These are phyloP conservation scores for Harpalus rufipes DNA, from an alignment of 2,888 invertebrate genomes.

Conservation along the genomic window DNA sequence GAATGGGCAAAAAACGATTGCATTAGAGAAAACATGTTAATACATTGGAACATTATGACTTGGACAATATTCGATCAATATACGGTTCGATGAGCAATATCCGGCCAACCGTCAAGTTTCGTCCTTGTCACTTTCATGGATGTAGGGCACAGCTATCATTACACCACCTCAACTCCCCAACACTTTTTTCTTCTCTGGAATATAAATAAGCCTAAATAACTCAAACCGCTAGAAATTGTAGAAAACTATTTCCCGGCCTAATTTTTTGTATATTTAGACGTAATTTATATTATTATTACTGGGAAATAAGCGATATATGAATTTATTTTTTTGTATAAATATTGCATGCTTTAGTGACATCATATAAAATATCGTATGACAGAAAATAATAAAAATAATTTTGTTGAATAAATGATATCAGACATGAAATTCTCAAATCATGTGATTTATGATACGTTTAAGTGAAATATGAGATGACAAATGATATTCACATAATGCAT, in stretches of 20 bases:
- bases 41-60: constrained; percentile 50
- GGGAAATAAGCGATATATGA: neutral
- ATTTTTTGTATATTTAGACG: constrained; percentile 6
- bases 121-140: constrained; percentile 14
- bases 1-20: constrained; percentile 17
- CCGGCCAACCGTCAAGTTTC: constrained; percentile 36
- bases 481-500: constrained; percentile 52
- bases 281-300: constrained; percentile 40
- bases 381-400: constrained; percentile 59
- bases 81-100: constrained; percentile 55
- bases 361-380: constrained; percentile 56
- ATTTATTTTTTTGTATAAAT: constrained; percentile 47
- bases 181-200: constrained; percentile 21
- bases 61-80: constrained; percentile 44
- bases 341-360: constrained; percentile 52
- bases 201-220: constrained; percentile 14
- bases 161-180: constrained; percentile 4
- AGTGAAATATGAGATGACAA: constrained; percentile 58
- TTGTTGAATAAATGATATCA: constrained; percentile 45
- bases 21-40: constrained; percentile 35
- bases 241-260: neutral
- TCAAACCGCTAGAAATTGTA: constrained; percentile 10
- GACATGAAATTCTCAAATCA: constrained; percentile 61
- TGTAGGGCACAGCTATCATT: constrained; percentile 17
- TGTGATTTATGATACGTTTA: constrained; percentile 57